These are phyloP conservation scores for Hemicrepidius hirtus DNA, from an alignment of 2,888 invertebrate species.

Conservation along the genomic window DNA sequence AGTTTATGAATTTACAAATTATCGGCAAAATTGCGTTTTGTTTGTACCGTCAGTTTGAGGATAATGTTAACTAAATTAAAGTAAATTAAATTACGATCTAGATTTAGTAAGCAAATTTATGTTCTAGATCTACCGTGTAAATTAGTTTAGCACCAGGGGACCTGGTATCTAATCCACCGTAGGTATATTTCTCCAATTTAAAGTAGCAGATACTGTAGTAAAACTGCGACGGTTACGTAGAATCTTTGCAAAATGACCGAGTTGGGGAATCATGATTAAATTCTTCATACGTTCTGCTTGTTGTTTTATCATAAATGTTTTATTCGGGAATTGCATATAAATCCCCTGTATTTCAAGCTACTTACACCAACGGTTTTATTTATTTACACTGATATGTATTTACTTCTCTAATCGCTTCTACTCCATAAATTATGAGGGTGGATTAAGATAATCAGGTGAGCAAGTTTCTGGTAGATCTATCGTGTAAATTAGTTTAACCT, in stretches of 20 bases:
- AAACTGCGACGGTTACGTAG: not conserved
- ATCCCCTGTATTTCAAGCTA: too few species aligned
- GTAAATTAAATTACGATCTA: conserved; percentile 12
- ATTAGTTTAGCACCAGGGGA: conserved; percentile 3
- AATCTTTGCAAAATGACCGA: too few species aligned
- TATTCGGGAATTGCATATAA: too few species aligned
- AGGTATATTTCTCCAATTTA: conserved; percentile 7
- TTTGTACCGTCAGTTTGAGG: not conserved
- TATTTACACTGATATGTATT: too few species aligned
- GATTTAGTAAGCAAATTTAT: conserved; percentile 16
- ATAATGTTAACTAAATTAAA: conserved; percentile 22
- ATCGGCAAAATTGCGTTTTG: conserved; percentile 6
- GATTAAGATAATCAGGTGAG: too few species aligned
- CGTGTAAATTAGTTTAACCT: too few species aligned
- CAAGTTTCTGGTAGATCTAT: too few species aligned
- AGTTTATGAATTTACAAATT: too few species aligned
- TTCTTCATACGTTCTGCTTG: not conserved
- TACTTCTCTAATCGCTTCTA: too few species aligned
- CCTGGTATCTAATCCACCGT: not conserved
- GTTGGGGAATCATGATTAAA: not conserved
- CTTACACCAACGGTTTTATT: too few species aligned
- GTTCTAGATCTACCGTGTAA: not conserved
- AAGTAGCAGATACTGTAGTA: not conserved
- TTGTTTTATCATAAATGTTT: too few species aligned
- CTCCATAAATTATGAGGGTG: too few species aligned